Evolutionary conservation across 2,888 invertebrate genomes (phyloP).

Genomic region (Chrysina gloriosa): DNA sequence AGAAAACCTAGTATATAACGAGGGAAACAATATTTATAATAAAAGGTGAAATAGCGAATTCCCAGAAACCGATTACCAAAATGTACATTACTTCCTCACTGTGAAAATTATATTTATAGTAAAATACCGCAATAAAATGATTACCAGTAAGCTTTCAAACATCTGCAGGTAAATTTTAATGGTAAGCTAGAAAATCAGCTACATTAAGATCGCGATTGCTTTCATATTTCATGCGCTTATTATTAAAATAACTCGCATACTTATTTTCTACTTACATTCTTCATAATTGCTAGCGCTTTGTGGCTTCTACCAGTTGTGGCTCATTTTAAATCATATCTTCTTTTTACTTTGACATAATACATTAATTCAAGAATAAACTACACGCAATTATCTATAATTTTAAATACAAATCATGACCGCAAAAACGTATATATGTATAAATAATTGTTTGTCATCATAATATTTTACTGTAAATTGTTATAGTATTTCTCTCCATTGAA

Average conservation of each 20-base stretch:
- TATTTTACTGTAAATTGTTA: conserved; percentile 37
- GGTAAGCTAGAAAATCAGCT: background rate
- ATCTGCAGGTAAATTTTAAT: background rate
- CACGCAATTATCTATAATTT: conserved; percentile 43
- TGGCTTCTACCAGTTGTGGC: conserved; percentile 30
- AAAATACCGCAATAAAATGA: too few relatives aligned
- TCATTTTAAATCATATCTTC: conserved; percentile 40
- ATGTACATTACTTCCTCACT: too few relatives aligned
- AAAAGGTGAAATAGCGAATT: too few relatives aligned
- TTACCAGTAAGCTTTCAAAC: too few relatives aligned
- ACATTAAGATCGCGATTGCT: conserved; percentile 46
- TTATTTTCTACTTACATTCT: conserved; percentile 42
- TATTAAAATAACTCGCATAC: conserved; percentile 47
- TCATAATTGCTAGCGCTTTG: conserved; percentile 44
- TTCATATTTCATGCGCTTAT: conserved; percentile 44
- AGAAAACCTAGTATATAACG: too few relatives aligned
- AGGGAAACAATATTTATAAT: too few relatives aligned
- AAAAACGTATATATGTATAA: conserved; percentile 26
- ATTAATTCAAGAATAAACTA: conserved; percentile 40
- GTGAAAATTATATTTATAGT: too few relatives aligned
- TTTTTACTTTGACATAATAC: conserved; percentile 42
- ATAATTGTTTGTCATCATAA: conserved; percentile 40
- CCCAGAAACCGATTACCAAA: too few relatives aligned
- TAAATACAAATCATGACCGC: conserved; percentile 35
- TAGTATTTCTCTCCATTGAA: conserved; percentile 27